A percentile compares a stretch with the other conserved stretches of the same genome.
Evolutionary conservation across 2,113 vertebrate species (phyloP).

Genomic region (Oreotrochilus melanogaster): DNA sequence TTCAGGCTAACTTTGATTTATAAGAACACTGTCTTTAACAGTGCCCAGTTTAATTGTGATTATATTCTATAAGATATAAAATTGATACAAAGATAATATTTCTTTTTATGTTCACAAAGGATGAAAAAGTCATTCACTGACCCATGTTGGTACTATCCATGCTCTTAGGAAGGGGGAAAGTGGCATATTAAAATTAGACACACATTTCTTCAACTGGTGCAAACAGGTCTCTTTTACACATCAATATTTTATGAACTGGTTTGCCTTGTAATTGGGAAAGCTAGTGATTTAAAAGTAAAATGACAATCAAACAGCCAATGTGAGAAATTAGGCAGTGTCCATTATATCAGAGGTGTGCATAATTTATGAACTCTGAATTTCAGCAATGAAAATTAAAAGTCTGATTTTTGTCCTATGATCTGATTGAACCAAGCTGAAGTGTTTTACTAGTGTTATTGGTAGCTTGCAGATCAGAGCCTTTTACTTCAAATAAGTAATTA

Average conservation of each 20-base stretch:
- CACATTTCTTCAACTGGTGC: conserved; percentile 41
- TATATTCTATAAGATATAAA: neutral
- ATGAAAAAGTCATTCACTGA: neutral
- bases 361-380: conserved; percentile 61
- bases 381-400: conserved; percentile 57
- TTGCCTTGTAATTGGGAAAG: conserved; percentile 56
- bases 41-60: rapidly evolving
- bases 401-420: conserved; percentile 25
- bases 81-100: neutral
- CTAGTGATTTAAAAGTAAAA: conserved; percentile 72
- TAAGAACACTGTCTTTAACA: neutral
- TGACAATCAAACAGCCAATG: conserved; percentile 60
- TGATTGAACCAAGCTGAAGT: conserved; percentile 25
- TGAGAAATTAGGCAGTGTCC: conserved; percentile 66
- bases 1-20: neutral
- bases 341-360: conserved; percentile 59
- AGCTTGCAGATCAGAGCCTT: neutral
- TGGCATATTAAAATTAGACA: conserved; percentile 46
- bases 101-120: neutral
- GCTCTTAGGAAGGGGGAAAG: neutral
- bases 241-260: conserved; percentile 72
- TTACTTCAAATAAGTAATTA: conserved; percentile 9
- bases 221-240: neutral
- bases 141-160: neutral
- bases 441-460: neutral